phyloP scores from a whole-genome alignment of 37 sponge, comb jelly and placozoan genomes.

The Hexactinellida sp. region DNA sequence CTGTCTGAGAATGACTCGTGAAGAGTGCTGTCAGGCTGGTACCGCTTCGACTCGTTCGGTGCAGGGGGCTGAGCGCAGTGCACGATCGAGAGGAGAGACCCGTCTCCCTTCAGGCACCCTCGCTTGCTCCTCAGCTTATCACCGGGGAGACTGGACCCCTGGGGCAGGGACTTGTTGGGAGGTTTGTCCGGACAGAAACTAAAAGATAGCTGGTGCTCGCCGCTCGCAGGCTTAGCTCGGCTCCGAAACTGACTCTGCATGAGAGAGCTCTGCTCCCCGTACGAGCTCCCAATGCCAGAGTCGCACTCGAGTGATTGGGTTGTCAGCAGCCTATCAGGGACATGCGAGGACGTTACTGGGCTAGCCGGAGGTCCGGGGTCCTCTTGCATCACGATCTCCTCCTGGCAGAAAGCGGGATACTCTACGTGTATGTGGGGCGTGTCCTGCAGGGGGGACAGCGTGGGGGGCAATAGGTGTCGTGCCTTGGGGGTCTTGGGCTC shows the following conservation, averaged over 20 bases:
- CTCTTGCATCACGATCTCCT: not conserved
- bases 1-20: not conserved
- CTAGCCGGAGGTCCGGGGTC: not conserved
- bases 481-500: not conserved
- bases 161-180: not conserved
- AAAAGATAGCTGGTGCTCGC: not conserved
- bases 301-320: not conserved
- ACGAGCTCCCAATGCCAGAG: not conserved
- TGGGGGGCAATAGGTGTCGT: not conserved
- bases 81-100: not conserved
- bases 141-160: not conserved
- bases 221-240: not conserved
- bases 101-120: not conserved
- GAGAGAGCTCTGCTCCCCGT: constrained; percentile 13
- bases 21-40: not conserved
- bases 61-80: not conserved
- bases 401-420: not conserved
- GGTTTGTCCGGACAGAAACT: not conserved
- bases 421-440: not conserved
- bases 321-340: not conserved
- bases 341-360: not conserved
- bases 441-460: not conserved
- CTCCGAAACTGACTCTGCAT: not conserved
- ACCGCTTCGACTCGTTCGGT: not conserved
- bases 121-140: not conserved